Percentiles rank a stretch among this genome's conserved stretches.
phyloP scores from a whole-genome alignment of 2,113 vertebrate genomes.

The Synchiropus splendidus region DNA sequence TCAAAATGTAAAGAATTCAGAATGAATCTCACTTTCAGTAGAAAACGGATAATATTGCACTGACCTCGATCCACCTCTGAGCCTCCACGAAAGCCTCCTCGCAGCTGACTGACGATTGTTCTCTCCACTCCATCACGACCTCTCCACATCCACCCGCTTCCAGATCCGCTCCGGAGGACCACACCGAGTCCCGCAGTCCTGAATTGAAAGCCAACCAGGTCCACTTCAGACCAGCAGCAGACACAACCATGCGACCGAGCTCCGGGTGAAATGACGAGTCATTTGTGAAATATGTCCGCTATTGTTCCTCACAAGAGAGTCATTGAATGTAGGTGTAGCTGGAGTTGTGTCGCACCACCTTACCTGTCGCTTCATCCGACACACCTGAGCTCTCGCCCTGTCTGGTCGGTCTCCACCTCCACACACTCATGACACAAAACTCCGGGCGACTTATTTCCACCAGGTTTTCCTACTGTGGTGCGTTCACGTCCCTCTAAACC shows the following conservation, averaged over 20 bases:
- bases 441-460: too few species aligned
- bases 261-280: neutral
- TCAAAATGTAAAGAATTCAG: neutral
- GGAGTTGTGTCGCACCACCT: too few species aligned
- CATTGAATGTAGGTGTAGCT: constrained; percentile 14
- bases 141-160: constrained; percentile 1
- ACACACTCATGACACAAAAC: too few species aligned
- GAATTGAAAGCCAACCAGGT: constrained; percentile 3
- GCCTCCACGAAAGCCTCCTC: constrained; percentile 75
- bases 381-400: too few species aligned
- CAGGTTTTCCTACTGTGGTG: too few species aligned
- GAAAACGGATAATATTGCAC: neutral
- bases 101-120: constrained; percentile 64
- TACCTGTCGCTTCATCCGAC: too few species aligned
- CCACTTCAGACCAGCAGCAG: constrained; percentile 1
- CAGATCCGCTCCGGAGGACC: constrained; percentile 6
- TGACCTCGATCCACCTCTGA: constrained; percentile 85
- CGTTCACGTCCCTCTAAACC: too few species aligned
- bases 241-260: constrained; percentile 5
- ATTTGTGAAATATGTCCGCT: constrained; percentile 14
- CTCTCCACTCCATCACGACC: constrained; percentile 70
- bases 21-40: neutral
- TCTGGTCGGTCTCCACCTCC: too few species aligned
- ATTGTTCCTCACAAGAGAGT: constrained; percentile 36
- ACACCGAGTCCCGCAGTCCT: neutral